phyloP scores from a whole-genome alignment of 2,113 vertebrate species.

The Rhinolophus ferrumequinum region DNA sequence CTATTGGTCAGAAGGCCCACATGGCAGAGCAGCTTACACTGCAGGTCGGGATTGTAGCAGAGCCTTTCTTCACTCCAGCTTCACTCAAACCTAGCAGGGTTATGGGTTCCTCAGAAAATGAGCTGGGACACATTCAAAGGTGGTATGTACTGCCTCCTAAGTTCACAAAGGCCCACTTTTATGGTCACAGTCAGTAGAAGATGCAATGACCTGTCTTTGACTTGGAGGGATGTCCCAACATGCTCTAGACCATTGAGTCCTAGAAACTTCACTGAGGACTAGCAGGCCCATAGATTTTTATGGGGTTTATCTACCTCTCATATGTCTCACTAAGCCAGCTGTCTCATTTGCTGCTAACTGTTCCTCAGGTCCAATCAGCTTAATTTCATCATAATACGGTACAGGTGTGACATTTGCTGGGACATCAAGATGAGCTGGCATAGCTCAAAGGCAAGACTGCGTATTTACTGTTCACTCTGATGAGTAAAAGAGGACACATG shows the following conservation, averaged over 20 bases:
- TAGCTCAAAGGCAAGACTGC: neutral
- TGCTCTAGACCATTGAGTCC: neutral
- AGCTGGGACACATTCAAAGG: neutral
- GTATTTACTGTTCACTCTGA: neutral
- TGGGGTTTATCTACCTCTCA: neutral
- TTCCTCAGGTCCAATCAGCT: neutral
- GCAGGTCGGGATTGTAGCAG: neutral
- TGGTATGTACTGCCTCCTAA: neutral
- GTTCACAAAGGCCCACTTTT: neutral
- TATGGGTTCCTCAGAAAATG: neutral
- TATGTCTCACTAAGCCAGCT: neutral
- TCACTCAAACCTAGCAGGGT: neutral
- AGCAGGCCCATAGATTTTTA: neutral
- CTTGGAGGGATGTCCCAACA: no score
- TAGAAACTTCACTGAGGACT: neutral
- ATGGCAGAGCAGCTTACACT: neutral
- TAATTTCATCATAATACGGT: neutral
- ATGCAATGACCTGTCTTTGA: neutral
- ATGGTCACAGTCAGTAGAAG: neutral
- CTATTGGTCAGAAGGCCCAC: accelerated
- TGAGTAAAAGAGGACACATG: neutral
- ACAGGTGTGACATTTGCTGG: neutral
- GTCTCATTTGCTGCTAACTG: neutral
- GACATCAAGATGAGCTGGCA: neutral
- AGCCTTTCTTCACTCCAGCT: neutral